Base-by-base conservation (phyloP, 2,797 vertebrate genomes). In the Thalassophryne amazonica region DNA sequence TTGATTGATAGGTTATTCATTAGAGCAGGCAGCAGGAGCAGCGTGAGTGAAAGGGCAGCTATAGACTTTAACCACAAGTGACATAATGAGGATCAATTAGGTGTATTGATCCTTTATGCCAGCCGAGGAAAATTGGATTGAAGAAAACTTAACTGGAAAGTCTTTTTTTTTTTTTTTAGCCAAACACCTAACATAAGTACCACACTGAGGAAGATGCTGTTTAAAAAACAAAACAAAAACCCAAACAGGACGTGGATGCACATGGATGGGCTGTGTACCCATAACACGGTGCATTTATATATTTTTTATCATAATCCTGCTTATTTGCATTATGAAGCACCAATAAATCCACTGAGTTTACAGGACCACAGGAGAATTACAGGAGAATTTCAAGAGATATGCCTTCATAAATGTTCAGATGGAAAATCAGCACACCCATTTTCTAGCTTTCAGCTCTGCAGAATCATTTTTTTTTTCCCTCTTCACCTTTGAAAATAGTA, bases 251-350 rank as follows among this genome's bases (percentile, higher is more conserved):
- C 46, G 66, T 63, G 32, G 67, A 57, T 36, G 70, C 27, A 47
- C 46, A 38, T 20, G 42, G 38, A 33, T 52, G 4, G 47, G 28
- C 60, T 73, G 86, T 82, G 77, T 85, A 96, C 93, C 93, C 93
- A 92, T 95, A 94, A 92, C 81, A 42, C 73, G 87, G 88, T 88
- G 91, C 91, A 90, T 92, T 91, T 80, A 54, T 46, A 19, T 20
- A 60, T 50, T 49, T 60, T 55, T 32, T 48, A 21, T 43, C 51
- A 14, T 11, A 31, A 36, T 25, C 52, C 33, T 27, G 13, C 46
- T 60, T 65, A 56, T 70, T 60, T 71, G 72, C 70, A 49, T 76
- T 63, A 60, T 34, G 59, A 80, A 87, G 85, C 86, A 85, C 83
- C 81, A 12, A 49, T 56, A 54, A 73, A 60, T 80, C 66, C 73